Evolutionary conservation across 2,888 invertebrate genomes (phyloP), one percentile per base, ranked within the genome.

Genomic region (Ormyrus nitidulus): DNA sequence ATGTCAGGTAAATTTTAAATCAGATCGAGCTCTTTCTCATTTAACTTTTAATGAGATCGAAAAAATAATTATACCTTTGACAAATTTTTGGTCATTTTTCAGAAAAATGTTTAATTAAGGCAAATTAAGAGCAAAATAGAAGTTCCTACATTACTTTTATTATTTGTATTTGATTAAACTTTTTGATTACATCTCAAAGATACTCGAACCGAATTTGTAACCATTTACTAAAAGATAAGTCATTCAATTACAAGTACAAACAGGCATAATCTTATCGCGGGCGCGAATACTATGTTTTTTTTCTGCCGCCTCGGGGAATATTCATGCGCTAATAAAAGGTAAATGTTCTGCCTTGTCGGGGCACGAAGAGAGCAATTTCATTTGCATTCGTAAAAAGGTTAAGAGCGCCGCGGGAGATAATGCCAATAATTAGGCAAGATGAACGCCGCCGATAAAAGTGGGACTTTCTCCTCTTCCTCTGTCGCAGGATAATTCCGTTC

Each of bases 401-500:
- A 73, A 71, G 46, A 8, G 34, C 5, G 8, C 34, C 49, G 56
- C 56, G 73, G 8, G 49, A 70, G 80, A 68, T 72, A 77, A 75
- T 76, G 59, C 51, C 66, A 64, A 80, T 69, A 74, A 80, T 77
- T 68, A 80, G 71, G 19, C 48, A 48, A 76, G 72, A 72, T 8
- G 56, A 71, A 72, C 56, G 61, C 1, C 19, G 51, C 1, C 13
- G 61, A 70, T 77, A 73, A 78, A 56, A 73, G 44, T 3, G 34
- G 65, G 44, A 13, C 10, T 19, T n/a, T 5, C 34, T 51, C 51
- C 34, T 56, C 49, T 64, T 62, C 71, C 46, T 13, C 49, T 44
- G 44, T 48, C 81, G 92, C 91, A 96, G 96, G 88, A 97, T 97
- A 72, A 96, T 97, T 85, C 96, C 96, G 7, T 97, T 97, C 89